Conservation (phyloP, 2,888 invertebrate genomes). For the Cosmia pyralina region DNA sequence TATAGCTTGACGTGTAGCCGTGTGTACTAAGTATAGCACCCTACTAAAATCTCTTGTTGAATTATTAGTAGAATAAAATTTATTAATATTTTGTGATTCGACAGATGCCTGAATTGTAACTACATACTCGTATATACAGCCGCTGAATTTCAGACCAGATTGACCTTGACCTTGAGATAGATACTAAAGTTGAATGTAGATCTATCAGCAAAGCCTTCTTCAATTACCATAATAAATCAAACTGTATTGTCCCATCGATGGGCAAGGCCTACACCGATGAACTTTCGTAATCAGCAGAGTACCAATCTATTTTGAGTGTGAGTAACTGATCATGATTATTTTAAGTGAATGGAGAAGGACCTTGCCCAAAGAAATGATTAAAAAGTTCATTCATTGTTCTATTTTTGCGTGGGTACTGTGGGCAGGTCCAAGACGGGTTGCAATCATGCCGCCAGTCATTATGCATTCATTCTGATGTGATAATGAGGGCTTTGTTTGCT, state of each 20-base stretch:
- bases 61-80: not conserved
- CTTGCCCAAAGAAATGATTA: constrained; percentile 58
- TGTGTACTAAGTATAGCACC: not conserved
- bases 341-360: constrained; percentile 55
- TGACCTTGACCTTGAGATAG: constrained; percentile 36
- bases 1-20: no score
- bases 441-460: constrained; percentile 39
- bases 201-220: constrained; percentile 7
- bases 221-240: constrained; percentile 12
- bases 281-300: constrained; percentile 38
- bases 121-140: not conserved
- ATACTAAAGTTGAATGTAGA: constrained; percentile 1
- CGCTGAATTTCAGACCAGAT: constrained; percentile 15
- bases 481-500: constrained; percentile 58
- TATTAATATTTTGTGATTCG: not conserved
- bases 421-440: constrained; percentile 39
- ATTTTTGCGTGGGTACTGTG: constrained; percentile 47
- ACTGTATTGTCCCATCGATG: constrained; percentile 24
- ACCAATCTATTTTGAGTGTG: constrained; percentile 16
- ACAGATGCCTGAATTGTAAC: not conserved
- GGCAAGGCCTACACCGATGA: constrained; percentile 2
- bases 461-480: constrained; percentile 54
- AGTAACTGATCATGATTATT: constrained; percentile 36
- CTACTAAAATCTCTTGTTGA: not conserved
- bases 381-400: constrained; percentile 58